Evolutionary conservation across 2,888 invertebrate genomes (phyloP).

Genomic region (Harpagoxenus sublaevis): DNA sequence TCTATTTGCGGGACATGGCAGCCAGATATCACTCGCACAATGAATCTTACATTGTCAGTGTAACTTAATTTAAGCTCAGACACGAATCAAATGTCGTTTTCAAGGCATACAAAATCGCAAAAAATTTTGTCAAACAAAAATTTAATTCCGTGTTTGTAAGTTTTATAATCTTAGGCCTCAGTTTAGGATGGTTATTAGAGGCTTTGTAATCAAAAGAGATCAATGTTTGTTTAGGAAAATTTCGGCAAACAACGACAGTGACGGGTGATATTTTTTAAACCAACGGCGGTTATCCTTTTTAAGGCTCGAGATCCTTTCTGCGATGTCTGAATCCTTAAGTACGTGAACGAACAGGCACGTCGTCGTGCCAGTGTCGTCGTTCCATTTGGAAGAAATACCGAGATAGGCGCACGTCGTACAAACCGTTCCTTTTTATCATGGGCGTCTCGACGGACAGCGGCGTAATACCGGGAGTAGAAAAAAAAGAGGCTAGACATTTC

Average conservation of each 20-base stretch:
- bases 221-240: neutral
- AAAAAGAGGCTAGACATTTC: constrained; percentile 44
- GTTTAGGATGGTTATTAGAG: too few species aligned
- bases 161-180: neutral
- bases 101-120: too few species aligned
- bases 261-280: constrained; percentile 8
- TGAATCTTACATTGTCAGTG: neutral
- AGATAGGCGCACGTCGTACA: constrained; percentile 50
- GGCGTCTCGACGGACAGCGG: constrained; percentile 49
- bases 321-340: constrained; percentile 45
- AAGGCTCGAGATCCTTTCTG: constrained; percentile 17
- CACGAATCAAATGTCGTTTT: neutral
- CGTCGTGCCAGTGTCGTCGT: constrained; percentile 29
- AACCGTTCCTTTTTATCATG: constrained; percentile 65
- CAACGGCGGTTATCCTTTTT: constrained; percentile 37
- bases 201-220: neutral
- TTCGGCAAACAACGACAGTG: neutral
- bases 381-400: constrained; percentile 50
- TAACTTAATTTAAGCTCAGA: neutral
- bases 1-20: constrained; percentile 12
- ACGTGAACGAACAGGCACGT: constrained; percentile 5
- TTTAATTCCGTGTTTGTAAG: neutral
- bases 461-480: constrained; percentile 23
- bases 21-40: neutral
- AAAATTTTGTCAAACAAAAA: neutral